Conservation (phyloP, 1,140 invertebrate species). For the Drosophila pseudoobscura region DNA sequence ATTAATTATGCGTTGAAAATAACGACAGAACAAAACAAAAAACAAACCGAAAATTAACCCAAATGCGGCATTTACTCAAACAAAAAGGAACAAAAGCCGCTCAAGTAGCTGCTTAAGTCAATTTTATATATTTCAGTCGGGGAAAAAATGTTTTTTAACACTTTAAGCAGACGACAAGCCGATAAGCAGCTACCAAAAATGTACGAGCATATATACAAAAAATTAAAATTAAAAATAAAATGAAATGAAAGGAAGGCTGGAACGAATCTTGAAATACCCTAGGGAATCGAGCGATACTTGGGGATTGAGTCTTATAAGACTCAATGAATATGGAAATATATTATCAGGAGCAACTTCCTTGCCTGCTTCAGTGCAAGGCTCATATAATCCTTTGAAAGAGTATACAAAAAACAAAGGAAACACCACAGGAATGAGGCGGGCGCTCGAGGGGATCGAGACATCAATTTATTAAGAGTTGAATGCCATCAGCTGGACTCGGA, state of each 20-base stretch:
- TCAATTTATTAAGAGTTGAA: constrained; percentile 75
- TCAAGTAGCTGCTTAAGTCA: constrained; percentile 61
- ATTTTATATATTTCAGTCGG: constrained; percentile 34
- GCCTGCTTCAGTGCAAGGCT: too few relatives aligned
- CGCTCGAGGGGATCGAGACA: constrained; percentile 29
- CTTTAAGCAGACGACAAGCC: constrained; percentile 73
- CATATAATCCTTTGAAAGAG: constrained; percentile 11
- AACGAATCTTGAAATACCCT: too few relatives aligned
- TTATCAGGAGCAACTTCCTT: too few relatives aligned
- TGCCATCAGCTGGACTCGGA: constrained; percentile 40
- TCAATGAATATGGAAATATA: too few relatives aligned
- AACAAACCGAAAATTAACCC: constrained; percentile 27
- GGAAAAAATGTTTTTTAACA: constrained; percentile 68
- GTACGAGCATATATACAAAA: too few relatives aligned
- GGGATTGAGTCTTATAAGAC: too few relatives aligned
- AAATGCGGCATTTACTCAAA: constrained; percentile 61
- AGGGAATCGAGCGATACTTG: too few relatives aligned
- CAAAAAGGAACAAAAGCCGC: constrained; percentile 62
- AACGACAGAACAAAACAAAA: constrained; percentile 27
- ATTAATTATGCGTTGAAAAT: constrained; percentile 75
- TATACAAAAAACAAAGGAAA: constrained; percentile 32
- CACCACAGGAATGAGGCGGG: constrained; percentile 17
- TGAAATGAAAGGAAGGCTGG: background rate
- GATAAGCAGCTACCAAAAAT: constrained; percentile 72
- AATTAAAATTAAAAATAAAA: constrained; percentile 3